Evolutionary conservation across 1,140 invertebrate genomes (phyloP).

Genomic region (Drosophila nebulosa): DNA sequence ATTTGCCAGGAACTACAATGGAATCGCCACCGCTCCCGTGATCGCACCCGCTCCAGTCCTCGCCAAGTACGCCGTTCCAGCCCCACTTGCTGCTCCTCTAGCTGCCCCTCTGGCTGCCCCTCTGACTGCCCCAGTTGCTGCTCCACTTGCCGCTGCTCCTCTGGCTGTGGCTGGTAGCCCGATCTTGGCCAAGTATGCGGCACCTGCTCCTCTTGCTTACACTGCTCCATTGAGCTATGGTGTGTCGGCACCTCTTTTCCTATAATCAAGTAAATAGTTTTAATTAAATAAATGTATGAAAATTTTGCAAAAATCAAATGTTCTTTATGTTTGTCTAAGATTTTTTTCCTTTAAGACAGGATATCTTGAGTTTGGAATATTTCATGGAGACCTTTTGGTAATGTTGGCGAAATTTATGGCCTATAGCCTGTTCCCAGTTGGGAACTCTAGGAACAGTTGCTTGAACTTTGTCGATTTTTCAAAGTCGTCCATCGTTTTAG

Average conservation of each 20-base stretch:
- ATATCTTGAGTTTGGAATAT: too few species aligned
- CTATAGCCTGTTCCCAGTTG: too few species aligned
- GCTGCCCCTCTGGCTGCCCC: conserved; percentile 22
- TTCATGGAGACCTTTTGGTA: too few species aligned
- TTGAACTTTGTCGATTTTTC: too few species aligned
- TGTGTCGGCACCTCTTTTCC: conserved; percentile 1
- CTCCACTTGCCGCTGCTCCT: conserved; percentile 32
- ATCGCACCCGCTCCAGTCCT: conserved; percentile 44
- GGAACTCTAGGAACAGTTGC: too few species aligned
- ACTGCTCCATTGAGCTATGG: not conserved
- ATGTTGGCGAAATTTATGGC: too few species aligned
- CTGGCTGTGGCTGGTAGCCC: conserved; percentile 21
- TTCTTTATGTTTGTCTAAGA: too few species aligned
- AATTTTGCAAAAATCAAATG: not conserved
- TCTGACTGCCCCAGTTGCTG: not conserved
- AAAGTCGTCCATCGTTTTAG: too few species aligned
- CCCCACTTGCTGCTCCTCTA: conserved; percentile 39
- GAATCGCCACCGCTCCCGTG: conserved; percentile 63
- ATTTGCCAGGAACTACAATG: conserved; percentile 81
- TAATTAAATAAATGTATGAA: not conserved
- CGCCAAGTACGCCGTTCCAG: conserved; percentile 41
- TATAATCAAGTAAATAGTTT: not conserved
- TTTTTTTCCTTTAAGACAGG: too few species aligned
- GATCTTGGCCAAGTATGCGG: conserved; percentile 6
- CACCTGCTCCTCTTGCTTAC: conserved; percentile 1